Evolutionary conservation across 2,797 vertebrate species (phyloP), one percentile per base, ranked within the genome.

Genomic region (Gymnocypris eckloni): DNA sequence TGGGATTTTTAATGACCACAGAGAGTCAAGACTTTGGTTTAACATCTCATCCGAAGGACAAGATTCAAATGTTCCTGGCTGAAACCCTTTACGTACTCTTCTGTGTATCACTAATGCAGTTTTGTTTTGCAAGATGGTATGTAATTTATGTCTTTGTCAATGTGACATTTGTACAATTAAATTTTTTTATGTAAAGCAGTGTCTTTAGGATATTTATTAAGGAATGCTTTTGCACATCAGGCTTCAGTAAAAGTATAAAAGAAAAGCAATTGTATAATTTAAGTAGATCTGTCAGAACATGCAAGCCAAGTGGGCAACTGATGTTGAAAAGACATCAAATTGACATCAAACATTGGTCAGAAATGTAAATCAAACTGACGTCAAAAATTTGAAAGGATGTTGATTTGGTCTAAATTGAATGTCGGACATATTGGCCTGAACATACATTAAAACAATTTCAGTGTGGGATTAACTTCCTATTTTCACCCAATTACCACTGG

Each of bases 121-220:
- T 43, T 79, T 61, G 45, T 56, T 56, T 56, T 22, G 54, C 12
- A 64, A 75, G 48, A 52, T 56, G 56, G 73, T 56, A 56, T 76
- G 18, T 56, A 76, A 76, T 76, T 76, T 22, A 39, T 54, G 13
- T 77, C 6, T 77, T 56, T 76, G 52, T 12, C 73, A 52, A 7
- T 76, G 25, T 54, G 43, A 37, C 48, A 39, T 56, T 77, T 77
- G 6, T 77, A 56, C 73, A 77, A 56, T 56, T n/a, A n/a, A n/a
- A 56, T 2, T 22, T 20, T 15, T 56, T n/a, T 22, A 77, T 56
- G 73, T 54, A 56, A 7, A 8, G 37, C 67, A 41, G 7, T 41
- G 33, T 77, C 48, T 76, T 76, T 37, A 39, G 73, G 37, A 22
- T 82, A 28, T 71, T 82, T 82, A 25, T 82, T 59, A 37, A 82